Base-by-base conservation (phyloP, 2,888 invertebrate genomes). In the Hoplodrina ambigua region DNA sequence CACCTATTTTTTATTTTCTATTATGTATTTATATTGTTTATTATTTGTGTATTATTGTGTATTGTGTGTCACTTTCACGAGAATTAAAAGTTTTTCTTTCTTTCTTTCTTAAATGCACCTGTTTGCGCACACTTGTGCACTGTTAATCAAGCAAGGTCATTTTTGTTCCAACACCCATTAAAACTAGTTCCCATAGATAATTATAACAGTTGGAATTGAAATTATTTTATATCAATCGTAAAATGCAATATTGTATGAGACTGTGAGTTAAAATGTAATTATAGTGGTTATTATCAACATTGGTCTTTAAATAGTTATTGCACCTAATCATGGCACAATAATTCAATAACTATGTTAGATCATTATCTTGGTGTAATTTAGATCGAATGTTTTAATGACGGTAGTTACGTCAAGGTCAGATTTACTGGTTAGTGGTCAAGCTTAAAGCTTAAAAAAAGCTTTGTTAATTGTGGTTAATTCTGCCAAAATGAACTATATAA, bases 291-390 rank as follows among this genome's bases (percentile, higher is more conserved):
- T 57, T 71, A 79, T 54, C 6, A 63, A 72, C 59, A 72, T 57
- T 63, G 59, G 65, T 69, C 25, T 61, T 46, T 46, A 46, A 81
- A 77, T 81, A 69, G 60, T 71, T 73, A 81, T 80, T 75, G 66
- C 78, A 75, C 60, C 68, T 73, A 70, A 83, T 77, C 76, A 85
- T 72, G 69, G 50, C 57, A 80, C 54, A 66, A 72, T 68, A 80
- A 74, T 75, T 70, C 69, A 78, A 70, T 74, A 72, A 60, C 53
- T 64, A 56, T 70, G 72, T 72, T 30, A 17, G 69, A 77, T 79
- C 69, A 60, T 62, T 72, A 84, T 83, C 76, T 73, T 15, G 49
- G 25, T 50, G 58, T 85, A 49, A 77, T 75, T 73, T 75, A 82
- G 52, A 80, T 75, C 71, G 56, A 75, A 77, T 75, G 72, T 62